phyloP scores from a whole-genome alignment of 2,797 vertebrate species.

The Coregonus sp. region DNA sequence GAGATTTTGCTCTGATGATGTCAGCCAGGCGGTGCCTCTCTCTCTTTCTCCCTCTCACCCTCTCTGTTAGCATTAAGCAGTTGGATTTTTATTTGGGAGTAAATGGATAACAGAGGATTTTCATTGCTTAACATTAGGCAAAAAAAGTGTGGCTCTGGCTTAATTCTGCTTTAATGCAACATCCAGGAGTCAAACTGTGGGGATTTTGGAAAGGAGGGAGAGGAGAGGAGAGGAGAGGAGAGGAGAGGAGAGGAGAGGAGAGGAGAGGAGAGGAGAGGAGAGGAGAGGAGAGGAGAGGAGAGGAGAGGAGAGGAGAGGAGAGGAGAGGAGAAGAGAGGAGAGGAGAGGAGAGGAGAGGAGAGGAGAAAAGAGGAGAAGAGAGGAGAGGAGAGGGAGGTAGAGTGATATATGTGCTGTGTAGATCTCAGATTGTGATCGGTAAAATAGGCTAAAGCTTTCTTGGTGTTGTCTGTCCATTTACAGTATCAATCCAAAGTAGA shows the following conservation, averaged over 20 bases:
- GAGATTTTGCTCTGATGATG: not conserved
- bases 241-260: conserved; percentile 45
- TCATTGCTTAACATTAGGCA: conserved; percentile 42
- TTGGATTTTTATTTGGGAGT: conserved; percentile 56
- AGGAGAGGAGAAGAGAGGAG: conserved; percentile 10
- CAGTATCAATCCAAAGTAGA: not conserved
- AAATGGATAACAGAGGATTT: conserved; percentile 54
- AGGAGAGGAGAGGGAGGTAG: conserved; percentile 32
- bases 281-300: conserved; percentile 46
- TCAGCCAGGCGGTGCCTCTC: not conserved
- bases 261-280: conserved; percentile 40
- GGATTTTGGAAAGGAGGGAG: conserved; percentile 41
- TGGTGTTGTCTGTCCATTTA: not conserved
- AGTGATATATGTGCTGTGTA: conserved; percentile 16
- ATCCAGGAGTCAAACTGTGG: conserved; percentile 4
- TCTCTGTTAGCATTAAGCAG: conserved; percentile 30
- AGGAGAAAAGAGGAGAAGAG: not conserved
- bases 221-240: conserved; percentile 44
- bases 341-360: conserved; percentile 47
- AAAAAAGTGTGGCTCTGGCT: conserved; percentile 31
- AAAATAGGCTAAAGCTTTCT: not conserved
- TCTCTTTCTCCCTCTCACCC: not conserved
- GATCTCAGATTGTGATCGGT: not conserved
- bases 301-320: conserved; percentile 33
- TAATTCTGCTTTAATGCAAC: conserved; percentile 39